Evolutionary conservation across 1,140 invertebrate genomes (phyloP), one percentile per base, ranked within the genome.

Genomic region (Heliconius eleuchia): DNA sequence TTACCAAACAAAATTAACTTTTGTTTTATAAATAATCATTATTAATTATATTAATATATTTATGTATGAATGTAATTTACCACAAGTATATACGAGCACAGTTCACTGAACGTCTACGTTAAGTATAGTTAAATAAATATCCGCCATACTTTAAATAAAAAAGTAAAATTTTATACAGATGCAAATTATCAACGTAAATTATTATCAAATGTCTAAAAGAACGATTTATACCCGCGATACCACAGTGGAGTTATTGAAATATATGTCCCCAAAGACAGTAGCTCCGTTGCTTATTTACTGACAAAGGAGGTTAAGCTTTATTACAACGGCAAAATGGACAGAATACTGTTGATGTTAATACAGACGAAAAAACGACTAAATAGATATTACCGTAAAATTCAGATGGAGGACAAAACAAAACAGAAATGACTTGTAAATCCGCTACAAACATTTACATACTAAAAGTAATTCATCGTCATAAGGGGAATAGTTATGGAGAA

Each of bases 211-310:
- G 88, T 91, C 88, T 89, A 87, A 89, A 91, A 89, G 85, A 86
- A 89, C 86, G 83, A 90, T 90, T 90, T 91, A 90, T 91, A 89
- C 80, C 37, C 84, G 82, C 86, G 84, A 86, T 88, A 87, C 84
- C 83, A 85, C 84, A 87, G 82, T 85, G 79, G 85, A 88, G 87
- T 90, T 90, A 91, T 91, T 91, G 89, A 91, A 89, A 91, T 91
- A 91, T 90, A 90, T 87, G 88, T 87, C 89, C 90, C 90, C 72
- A 89, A 87, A 88, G 90, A 90, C 88, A 88, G 75, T 71, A 50
- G 60, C 76, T 81, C 66, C 72, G 73, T 50, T 46, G 60, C 74
- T 74, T 83, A 75, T 77, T 73, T 78, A 76, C 60, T 72, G 52
- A 75, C 46, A 80, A 27, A 73, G 57, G 50, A 78, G 34, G 71